phyloP scores from a whole-genome alignment of 2,888 invertebrate genomes.

The Leucoptera coffeella region DNA sequence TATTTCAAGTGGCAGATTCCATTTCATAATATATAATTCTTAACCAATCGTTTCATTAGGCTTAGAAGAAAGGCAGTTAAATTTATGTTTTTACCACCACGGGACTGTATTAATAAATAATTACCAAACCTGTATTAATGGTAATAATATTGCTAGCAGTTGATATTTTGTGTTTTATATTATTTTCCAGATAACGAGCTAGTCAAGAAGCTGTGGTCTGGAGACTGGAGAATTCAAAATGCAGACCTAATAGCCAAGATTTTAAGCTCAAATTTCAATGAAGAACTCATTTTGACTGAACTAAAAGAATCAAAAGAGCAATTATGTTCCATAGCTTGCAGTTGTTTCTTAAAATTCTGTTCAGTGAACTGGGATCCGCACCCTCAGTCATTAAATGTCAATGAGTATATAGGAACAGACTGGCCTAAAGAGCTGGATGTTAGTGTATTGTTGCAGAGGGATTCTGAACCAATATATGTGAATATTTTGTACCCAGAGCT shows the following conservation, averaged over 20 bases:
- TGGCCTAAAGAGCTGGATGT: constrained; percentile 38
- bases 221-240: constrained; percentile 20
- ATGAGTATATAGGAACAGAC: constrained; percentile 25
- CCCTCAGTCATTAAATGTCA: constrained; percentile 25
- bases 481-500: constrained; percentile 56
- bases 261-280: constrained; percentile 18
- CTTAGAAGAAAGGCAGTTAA: too few relatives aligned
- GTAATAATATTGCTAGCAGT: neutral
- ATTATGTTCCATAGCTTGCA: constrained; percentile 54
- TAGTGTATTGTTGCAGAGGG: constrained; percentile 31
- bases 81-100: too few relatives aligned
- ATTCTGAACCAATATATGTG: constrained; percentile 63
- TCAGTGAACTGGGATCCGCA: constrained; percentile 82
- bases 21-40: too few relatives aligned
- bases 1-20: too few relatives aligned
- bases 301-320: constrained; percentile 18
- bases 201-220: constrained; percentile 21
- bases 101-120: too few relatives aligned
- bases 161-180: neutral
- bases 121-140: too few relatives aligned
- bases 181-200: constrained; percentile 17
- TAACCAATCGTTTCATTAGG: too few relatives aligned
- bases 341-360: constrained; percentile 65
- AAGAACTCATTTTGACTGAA: too few relatives aligned
- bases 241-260: constrained; percentile 17